phyloP scores from a whole-genome alignment of 2,888 invertebrate species.

The Trisateles emortualis region DNA sequence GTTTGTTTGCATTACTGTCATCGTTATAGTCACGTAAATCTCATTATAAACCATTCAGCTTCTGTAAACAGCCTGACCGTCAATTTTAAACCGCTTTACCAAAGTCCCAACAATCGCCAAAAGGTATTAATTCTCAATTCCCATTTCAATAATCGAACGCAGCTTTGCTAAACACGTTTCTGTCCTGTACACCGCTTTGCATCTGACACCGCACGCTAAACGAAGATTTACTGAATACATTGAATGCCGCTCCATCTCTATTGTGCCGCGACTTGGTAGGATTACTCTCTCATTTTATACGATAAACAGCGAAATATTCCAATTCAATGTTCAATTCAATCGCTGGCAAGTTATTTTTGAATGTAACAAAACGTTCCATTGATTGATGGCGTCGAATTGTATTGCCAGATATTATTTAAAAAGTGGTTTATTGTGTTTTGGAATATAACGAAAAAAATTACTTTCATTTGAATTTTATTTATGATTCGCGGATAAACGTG shows the following conservation, averaged over 20 bases:
- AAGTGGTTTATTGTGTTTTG: constrained; percentile 15
- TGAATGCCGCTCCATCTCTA: constrained; percentile 43
- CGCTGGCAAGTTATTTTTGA: constrained; percentile 47
- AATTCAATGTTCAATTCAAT: constrained; percentile 40
- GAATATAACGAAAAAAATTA: not conserved
- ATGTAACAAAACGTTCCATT: constrained; percentile 47
- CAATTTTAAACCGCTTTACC: constrained; percentile 31
- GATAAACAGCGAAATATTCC: constrained; percentile 47
- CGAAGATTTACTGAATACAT: constrained; percentile 60
- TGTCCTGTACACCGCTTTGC: constrained; percentile 48
- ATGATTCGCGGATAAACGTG: too few species aligned
- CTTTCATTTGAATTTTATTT: too few species aligned
- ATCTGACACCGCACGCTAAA: constrained; percentile 55
- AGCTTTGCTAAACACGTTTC: constrained; percentile 51
- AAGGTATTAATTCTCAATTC: constrained; percentile 50
- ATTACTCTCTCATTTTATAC: constrained; percentile 46
- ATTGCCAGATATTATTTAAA: constrained; percentile 22
- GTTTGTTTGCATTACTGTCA: not conserved
- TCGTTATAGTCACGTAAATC: constrained; percentile 6
- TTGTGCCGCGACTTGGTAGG: constrained; percentile 42
- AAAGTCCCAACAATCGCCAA: constrained; percentile 42
- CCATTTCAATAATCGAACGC: constrained; percentile 53
- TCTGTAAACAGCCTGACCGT: constrained; percentile 23
- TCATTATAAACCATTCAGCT: constrained; percentile 15
- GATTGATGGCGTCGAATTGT: constrained; percentile 49